Percentiles rank a stretch among this genome's conserved stretches.
These are phyloP conservation scores for Xestia c-nigrum DNA, from an alignment of 2,888 invertebrate species.

Conservation along the genomic window DNA sequence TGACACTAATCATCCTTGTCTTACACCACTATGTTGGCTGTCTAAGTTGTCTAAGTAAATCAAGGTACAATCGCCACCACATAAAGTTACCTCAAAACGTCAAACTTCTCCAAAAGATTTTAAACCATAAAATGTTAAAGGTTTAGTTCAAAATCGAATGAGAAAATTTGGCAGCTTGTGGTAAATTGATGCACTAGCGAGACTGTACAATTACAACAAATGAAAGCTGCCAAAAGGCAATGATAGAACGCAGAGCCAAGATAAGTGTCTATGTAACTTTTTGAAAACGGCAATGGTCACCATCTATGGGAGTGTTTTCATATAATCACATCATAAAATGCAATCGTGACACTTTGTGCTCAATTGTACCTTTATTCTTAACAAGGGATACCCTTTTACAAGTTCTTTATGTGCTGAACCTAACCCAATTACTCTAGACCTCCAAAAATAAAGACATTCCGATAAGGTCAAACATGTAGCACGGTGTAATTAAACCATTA, in stretches of 20 bases:
- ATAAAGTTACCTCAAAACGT: too few relatives aligned
- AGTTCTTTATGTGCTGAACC: neutral
- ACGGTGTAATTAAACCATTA: constrained; percentile 55
- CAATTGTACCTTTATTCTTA: neutral
- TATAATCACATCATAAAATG: neutral
- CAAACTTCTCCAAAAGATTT: too few relatives aligned
- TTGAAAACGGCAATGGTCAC: neutral
- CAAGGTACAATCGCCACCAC: neutral
- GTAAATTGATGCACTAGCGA: too few relatives aligned
- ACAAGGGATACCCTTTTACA: neutral
- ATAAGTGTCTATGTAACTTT: neutral
- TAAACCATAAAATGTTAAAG: too few relatives aligned
- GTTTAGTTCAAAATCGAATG: too few relatives aligned
- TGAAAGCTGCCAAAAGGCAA: too few relatives aligned
- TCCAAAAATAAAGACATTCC: constrained; percentile 33
- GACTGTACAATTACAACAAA: too few relatives aligned
- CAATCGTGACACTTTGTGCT: neutral
- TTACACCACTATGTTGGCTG: neutral
- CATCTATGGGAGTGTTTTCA: neutral
- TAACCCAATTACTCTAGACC: constrained; percentile 4
- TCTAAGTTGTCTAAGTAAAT: neutral
- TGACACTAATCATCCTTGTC: neutral
- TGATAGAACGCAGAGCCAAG: neutral
- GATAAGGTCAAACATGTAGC: constrained; percentile 36
- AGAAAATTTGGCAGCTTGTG: too few relatives aligned